Conservation (phyloP, 2,888 invertebrate genomes). For the Scaptomyza flava region DNA sequence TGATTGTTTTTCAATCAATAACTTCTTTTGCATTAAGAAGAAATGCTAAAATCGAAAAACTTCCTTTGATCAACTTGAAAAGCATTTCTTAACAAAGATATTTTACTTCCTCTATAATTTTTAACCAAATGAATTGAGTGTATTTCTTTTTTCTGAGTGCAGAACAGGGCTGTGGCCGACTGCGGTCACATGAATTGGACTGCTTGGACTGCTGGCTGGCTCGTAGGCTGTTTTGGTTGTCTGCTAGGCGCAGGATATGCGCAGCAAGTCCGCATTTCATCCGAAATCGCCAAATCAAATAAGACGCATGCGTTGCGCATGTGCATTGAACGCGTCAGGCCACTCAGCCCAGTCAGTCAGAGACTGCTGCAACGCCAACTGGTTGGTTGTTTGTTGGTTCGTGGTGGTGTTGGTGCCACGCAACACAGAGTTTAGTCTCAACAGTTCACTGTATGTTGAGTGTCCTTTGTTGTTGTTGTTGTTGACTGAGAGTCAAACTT, state of each 20-base stretch:
- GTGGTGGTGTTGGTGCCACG: background rate
- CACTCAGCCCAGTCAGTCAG: slow-evolving; percentile 23
- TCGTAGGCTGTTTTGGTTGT: background rate
- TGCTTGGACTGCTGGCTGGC: slow-evolving; percentile 35
- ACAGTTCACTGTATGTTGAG: slow-evolving; percentile 15
- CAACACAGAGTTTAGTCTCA: slow-evolving; percentile 25
- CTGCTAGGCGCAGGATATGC: slow-evolving; percentile 33
- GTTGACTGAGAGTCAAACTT: slow-evolving; percentile 8
- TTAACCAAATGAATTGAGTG: no score
- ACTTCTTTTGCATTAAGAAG: no score
- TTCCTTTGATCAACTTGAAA: no score
- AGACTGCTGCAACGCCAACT: no score
- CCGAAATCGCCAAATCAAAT: slow-evolving; percentile 83
- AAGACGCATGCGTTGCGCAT: slow-evolving; percentile 82
- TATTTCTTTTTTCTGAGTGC: slow-evolving; percentile 2
- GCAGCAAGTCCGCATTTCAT: slow-evolving; percentile 62
- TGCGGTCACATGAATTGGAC: slow-evolving; percentile 57
- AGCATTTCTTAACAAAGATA: no score
- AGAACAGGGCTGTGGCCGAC: slow-evolving; percentile 11
- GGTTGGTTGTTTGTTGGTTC: no score
- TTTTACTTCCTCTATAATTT: no score
- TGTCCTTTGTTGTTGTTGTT: slow-evolving; percentile 40
- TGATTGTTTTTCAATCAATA: background rate
- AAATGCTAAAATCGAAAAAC: no score
- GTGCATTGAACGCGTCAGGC: slow-evolving; percentile 62